These are phyloP conservation scores for Pectinophora gossypiella DNA, from an alignment of 1,140 invertebrate species.

Conservation along the genomic window DNA sequence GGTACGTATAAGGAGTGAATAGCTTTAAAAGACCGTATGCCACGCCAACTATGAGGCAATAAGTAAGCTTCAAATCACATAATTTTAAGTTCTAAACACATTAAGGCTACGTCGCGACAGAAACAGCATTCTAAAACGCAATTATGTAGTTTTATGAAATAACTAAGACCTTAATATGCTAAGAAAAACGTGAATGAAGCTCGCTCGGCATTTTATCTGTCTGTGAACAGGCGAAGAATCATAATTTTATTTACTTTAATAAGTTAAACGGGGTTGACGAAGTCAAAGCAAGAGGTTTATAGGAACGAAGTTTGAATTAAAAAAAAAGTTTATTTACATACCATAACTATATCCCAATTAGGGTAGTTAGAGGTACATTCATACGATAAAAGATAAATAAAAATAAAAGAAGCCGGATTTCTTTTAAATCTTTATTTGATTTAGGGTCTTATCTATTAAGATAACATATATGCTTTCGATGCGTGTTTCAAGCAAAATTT, in stretches of 20 bases:
- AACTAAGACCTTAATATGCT: constrained; percentile 5
- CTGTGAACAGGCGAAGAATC: not conserved
- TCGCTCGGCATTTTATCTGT: not conserved
- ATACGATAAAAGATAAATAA: too few relatives aligned
- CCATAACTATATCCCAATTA: too few relatives aligned
- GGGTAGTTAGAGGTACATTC: too few relatives aligned
- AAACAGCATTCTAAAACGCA: constrained; percentile 13
- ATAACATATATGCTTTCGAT: too few relatives aligned
- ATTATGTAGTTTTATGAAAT: constrained; percentile 18
- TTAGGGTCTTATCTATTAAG: too few relatives aligned
- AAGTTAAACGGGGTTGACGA: too few relatives aligned
- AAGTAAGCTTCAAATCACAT: not conserved
- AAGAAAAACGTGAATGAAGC: not conserved
- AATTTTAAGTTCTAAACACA: not conserved
- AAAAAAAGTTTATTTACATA: too few relatives aligned
- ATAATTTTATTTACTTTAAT: not conserved
- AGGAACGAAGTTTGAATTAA: too few relatives aligned
- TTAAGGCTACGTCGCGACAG: constrained; percentile 1
- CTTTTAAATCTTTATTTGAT: too few relatives aligned
- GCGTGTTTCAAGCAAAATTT: too few relatives aligned
- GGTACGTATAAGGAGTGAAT: not conserved
- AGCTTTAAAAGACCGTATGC: not conserved
- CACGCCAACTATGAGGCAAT: constrained; percentile 2
- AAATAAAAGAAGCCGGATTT: too few relatives aligned
- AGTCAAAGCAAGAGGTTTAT: too few relatives aligned